Evolutionary conservation across 2,888 invertebrate genomes (phyloP), one percentile per base, ranked within the genome.

Genomic region (Sepioteuthis lessoniana): DNA sequence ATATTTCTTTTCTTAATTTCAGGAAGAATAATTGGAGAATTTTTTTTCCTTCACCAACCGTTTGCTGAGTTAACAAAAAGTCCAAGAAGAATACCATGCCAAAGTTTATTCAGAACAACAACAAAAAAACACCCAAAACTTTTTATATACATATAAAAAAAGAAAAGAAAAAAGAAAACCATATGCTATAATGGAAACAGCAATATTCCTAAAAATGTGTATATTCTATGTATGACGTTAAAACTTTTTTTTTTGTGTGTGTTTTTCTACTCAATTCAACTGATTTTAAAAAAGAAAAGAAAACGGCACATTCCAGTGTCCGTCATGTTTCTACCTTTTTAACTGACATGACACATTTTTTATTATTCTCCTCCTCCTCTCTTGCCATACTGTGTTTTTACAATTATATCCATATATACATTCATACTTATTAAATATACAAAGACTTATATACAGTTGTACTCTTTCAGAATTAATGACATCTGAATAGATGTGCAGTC

Each of bases 221-320:
- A 76, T 76, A 76, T 76, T 76, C 76, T n/a, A 76, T 13, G 76
- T 76, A 76, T n/a, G n/a, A 76, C 1, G 76, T 76, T 76, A 76
- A 76, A n/a, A n/a, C n/a, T n/a, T n/a, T 76, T 76, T 60, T 60
- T 60, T 42, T 50, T 16, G n/a, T 25, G 1, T 28, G 28, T 35
- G n/a, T 76, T 76, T 76, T 76, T 76, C n/a, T 76, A 76, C 76
- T 76, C 76, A 76, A 76, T 76, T 76, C 76, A 76, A 76, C 10
- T 76, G 31, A 35, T 35, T n/a, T 76, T 13, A 76, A n/a, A 50
- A 50, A 50, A 21, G 50, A 55, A n/a, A 76, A 35, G n/a, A 76
- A 76, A 13, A 76, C 4, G 76, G 76, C 76, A 76, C 76, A 76
- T 76, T 76, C 76, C 76, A 76, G 76, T n/a, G 76, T 76, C 76